Base-by-base conservation (phyloP, 1,140 invertebrate species). In the Lethrus apterus region DNA sequence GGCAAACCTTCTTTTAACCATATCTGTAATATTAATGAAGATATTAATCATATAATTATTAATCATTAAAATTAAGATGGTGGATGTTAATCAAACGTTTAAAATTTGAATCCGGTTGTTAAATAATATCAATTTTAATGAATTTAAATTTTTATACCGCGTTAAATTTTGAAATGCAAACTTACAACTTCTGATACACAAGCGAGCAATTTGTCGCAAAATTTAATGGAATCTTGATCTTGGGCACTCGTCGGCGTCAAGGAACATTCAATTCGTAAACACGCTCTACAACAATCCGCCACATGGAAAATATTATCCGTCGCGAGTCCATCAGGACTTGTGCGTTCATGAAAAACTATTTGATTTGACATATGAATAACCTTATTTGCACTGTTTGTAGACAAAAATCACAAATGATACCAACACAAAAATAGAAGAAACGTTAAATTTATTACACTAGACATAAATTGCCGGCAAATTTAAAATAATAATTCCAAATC, bases 111-210 rank as follows among this genome's bases (percentile, higher is more conserved):
- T n/a, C n/a, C n/a, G n/a, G n/a, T n/a, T n/a, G n/a, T n/a, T n/a
- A n/a, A n/a, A n/a, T n/a, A n/a, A n/a, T n/a, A n/a, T n/a, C n/a
- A n/a, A n/a, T n/a, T n/a, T n/a, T n/a, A n/a, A n/a, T n/a, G n/a
- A n/a, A n/a, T n/a, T n/a, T n/a, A n/a, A n/a, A n/a, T n/a, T n/a
- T n/a, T n/a, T n/a, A n/a, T n/a, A n/a, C n/a, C n/a, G n/a, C n/a
- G n/a, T n/a, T n/a, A n/a, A n/a, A n/a, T n/a, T n/a, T n/a, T n/a
- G 15, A 23, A n/a, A n/a, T n/a, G n/a, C n/a, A n/a, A n/a, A 61
- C 52, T 51, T 60, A 64, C 62, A 38, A 64, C 51, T 55, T 60
- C 60, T 5, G 60, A 54, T 19, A 64, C 52, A 50, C 62, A 64
- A 40, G 56, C 51, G 9, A 51, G 29, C n/a, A 64, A 44, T 52